Base-by-base conservation (phyloP, 2,797 vertebrate genomes). In the Manis pentadactyla region DNA sequence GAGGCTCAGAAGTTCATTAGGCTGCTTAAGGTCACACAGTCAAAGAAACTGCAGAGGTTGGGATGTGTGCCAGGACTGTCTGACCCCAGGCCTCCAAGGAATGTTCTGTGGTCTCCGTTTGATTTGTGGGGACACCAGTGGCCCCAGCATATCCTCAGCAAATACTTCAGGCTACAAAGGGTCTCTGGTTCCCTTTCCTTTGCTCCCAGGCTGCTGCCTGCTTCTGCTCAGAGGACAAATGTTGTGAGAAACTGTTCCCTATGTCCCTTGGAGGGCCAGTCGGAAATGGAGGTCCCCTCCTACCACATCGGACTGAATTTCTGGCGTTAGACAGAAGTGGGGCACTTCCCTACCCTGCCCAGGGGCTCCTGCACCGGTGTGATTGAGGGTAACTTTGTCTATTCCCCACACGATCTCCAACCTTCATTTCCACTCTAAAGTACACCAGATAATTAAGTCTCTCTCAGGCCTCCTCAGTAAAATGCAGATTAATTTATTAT, bases 401-500 rank as follows among this genome's bases (percentile, higher is more conserved):
- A 91, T 90, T 97, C 90, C 96, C 95, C 95, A 92, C 90, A 88
- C 4, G 51, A 83, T 66, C 77, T 64, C 84, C 90, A 93, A 42
- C 79, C 66, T 95, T 96, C 93, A 87, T 95, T 90, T 95, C 96
- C 83, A 97, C 97, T 94, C 93, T 92, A 96, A 97, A 96, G 96
- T 94, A 94, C 90, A 97, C 87, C 77, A 93, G 94, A 97, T 97
- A 97, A 96, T 96, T 96, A 98, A 97, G 96, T 81, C 88, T 95
- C 95, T 93, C 93, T 91, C 1, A 74, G 96, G 97, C 97, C 97
- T 98, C 79, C 96, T 98, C 46, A 94, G 97, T 97, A 95, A 98
- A 98, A 98, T 96, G 95, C 85, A 98, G 98, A 97, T 98, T 98
- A 98, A 98, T 97, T 98, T 97, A 98, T 98, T 98, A 98, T 98